Evolutionary conservation across 2,888 invertebrate species (phyloP).

Genomic region (Pristionchus fissidentatus): DNA sequence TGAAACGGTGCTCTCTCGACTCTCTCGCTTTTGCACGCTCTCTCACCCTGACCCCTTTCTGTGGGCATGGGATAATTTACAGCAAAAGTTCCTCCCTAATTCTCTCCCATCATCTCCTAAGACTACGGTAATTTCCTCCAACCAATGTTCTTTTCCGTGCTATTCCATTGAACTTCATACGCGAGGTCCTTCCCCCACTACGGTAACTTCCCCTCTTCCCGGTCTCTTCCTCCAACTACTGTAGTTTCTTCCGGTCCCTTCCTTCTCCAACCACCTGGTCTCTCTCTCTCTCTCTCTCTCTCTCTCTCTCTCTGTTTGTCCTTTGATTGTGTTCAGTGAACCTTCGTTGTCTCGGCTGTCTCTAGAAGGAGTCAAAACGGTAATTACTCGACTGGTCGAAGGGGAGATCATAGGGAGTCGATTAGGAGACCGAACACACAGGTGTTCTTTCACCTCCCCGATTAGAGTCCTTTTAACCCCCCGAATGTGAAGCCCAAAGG

Average conservation of each 20-base stretch:
- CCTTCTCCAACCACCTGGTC: background rate
- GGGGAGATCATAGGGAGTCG: background rate
- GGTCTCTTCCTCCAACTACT: background rate
- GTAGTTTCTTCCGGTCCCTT: conserved; percentile 26
- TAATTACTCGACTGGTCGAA: background rate
- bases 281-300: too few species aligned
- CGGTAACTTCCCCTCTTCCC: background rate
- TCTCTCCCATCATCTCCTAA: background rate
- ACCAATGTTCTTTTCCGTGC: too few species aligned
- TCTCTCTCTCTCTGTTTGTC: too few species aligned
- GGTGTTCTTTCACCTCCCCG: background rate
- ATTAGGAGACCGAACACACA: background rate
- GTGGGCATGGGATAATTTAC: too few species aligned
- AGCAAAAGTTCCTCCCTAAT: background rate
- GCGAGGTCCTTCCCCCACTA: too few species aligned
- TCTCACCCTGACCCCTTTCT: too few species aligned
- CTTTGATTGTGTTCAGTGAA: conserved; percentile 25
- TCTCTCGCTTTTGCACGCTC: too few species aligned
- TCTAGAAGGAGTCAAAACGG: background rate
- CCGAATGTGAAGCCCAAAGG: background rate
- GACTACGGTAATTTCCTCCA: too few species aligned
- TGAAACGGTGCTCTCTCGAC: too few species aligned
- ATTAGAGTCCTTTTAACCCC: background rate
- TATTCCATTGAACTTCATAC: background rate
- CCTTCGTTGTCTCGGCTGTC: background rate